Conservation (phyloP, 2,797 vertebrate genomes). For the Prionace glauca region DNA sequence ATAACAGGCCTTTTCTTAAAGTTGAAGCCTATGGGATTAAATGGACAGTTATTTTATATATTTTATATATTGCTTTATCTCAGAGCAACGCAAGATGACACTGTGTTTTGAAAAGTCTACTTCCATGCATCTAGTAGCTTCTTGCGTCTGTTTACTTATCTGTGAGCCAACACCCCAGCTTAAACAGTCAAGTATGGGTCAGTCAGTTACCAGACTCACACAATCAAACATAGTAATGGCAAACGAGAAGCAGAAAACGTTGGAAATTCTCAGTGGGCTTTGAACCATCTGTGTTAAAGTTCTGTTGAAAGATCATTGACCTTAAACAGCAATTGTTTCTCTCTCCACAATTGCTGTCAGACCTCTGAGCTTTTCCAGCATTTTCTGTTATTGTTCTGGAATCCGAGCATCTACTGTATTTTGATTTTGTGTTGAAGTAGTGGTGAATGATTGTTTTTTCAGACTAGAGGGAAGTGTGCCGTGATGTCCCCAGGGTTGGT, state of each 20-base stretch:
- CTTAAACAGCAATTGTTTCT: not conserved
- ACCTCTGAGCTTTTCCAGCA: not conserved
- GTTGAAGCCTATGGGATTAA: not conserved
- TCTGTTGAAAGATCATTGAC: not conserved
- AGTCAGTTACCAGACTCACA: too few species aligned
- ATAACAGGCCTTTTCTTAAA: not conserved
- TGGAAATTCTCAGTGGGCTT: not conserved
- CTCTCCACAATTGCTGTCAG: not conserved
- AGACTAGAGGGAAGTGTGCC: not conserved
- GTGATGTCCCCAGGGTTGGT: not conserved
- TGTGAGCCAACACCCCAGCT: not conserved
- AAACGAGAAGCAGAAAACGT: not conserved
- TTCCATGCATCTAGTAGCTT: too few species aligned
- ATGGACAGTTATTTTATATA: not conserved
- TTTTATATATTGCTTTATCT: too few species aligned
- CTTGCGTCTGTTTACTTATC: too few species aligned
- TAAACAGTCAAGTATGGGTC: not conserved
- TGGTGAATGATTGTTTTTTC: not conserved
- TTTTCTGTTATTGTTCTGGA: not conserved
- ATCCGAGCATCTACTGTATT: not conserved
- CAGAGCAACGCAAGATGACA: too few species aligned
- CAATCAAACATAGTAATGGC: too few species aligned
- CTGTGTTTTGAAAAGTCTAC: too few species aligned
- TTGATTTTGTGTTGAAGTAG: not conserved
- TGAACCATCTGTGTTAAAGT: not conserved